phyloP scores from a whole-genome alignment of 1,140 invertebrate genomes.

The Pogonus chalceus region DNA sequence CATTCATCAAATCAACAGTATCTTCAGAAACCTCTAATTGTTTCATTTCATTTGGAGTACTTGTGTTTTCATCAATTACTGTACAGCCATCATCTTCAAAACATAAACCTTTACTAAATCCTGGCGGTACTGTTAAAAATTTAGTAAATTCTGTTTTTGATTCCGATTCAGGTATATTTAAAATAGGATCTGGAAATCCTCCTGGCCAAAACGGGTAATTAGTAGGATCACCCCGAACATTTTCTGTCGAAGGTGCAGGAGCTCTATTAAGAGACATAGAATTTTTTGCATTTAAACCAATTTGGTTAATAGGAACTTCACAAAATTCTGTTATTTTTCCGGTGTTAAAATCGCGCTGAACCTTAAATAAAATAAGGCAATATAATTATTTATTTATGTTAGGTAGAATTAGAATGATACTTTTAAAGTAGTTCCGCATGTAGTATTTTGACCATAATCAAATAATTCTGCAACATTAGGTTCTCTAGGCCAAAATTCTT shows the following conservation, averaged over 20 bases:
- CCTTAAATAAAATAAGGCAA: slow-evolving; percentile 27
- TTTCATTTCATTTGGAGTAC: neutral
- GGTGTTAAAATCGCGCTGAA: slow-evolving; percentile 58
- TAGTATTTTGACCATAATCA: slow-evolving; percentile 37
- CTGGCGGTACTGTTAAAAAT: slow-evolving; percentile 52
- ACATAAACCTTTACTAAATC: slow-evolving; percentile 47
- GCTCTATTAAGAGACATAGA: slow-evolving; percentile 62
- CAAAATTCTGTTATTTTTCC: slow-evolving; percentile 57
- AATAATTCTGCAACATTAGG: slow-evolving; percentile 42
- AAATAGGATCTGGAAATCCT: slow-evolving; percentile 53
- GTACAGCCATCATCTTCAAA: slow-evolving; percentile 42
- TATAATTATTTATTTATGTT: slow-evolving; percentile 11
- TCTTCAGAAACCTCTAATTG: slow-evolving; percentile 13
- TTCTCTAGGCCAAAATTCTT: slow-evolving; percentile 46
- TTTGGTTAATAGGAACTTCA: slow-evolving; percentile 51
- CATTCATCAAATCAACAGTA: slow-evolving; percentile 30
- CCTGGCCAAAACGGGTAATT: slow-evolving; percentile 76
- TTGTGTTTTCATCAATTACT: slow-evolving; percentile 19
- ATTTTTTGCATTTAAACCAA: slow-evolving; percentile 58
- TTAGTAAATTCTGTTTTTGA: slow-evolving; percentile 26
- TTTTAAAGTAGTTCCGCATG: slow-evolving; percentile 41
- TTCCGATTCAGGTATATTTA: slow-evolving; percentile 9
- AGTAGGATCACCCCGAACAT: slow-evolving; percentile 54
- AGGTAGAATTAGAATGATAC: slow-evolving; percentile 18
- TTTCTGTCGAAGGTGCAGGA: slow-evolving; percentile 46